A percentile compares a stretch with the other conserved stretches of the same genome.
Conservation (phyloP, 2,888 invertebrate species). For the Colostygia pectinataria region DNA sequence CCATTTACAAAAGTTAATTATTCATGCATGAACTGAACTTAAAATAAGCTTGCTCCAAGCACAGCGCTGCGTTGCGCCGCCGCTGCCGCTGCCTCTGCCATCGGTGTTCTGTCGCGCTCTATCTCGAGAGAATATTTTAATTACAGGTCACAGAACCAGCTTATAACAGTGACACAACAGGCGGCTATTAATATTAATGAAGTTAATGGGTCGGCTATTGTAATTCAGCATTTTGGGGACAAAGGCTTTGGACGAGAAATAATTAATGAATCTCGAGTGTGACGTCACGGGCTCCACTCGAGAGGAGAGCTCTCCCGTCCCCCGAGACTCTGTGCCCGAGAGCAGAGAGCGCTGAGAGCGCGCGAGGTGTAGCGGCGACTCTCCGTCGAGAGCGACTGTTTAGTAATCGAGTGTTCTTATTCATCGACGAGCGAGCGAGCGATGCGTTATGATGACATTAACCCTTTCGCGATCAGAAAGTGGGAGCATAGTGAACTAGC, state of each 20-base stretch:
- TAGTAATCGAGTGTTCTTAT: background rate
- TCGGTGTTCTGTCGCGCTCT: too few species aligned
- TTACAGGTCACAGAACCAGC: conserved; percentile 20
- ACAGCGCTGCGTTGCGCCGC: background rate
- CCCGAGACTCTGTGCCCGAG: background rate
- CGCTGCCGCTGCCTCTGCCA: too few species aligned
- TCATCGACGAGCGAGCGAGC: too few species aligned
- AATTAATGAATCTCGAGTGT: conserved; percentile 37
- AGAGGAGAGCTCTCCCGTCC: conserved; percentile 10
- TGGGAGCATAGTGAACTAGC: too few species aligned
- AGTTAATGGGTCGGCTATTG: conserved; percentile 39
- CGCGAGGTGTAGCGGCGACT: too few species aligned
- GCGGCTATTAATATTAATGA: conserved; percentile 33
- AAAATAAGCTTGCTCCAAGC: background rate
- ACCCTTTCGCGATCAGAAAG: too few species aligned
- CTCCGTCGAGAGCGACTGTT: too few species aligned
- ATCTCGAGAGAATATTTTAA: conserved; percentile 18
- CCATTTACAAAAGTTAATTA: conserved; percentile 9
- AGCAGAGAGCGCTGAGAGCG: too few species aligned
- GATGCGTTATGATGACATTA: too few species aligned
- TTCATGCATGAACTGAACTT: conserved; percentile 16
- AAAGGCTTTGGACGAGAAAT: conserved; percentile 37
- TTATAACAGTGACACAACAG: conserved; percentile 26
- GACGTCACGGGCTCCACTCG: conserved; percentile 22
- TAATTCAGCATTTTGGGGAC: conserved; percentile 40